These are phyloP conservation scores for Drosophila heteroneura DNA, from an alignment of 2,888 invertebrate species.

Conservation along the genomic window DNA sequence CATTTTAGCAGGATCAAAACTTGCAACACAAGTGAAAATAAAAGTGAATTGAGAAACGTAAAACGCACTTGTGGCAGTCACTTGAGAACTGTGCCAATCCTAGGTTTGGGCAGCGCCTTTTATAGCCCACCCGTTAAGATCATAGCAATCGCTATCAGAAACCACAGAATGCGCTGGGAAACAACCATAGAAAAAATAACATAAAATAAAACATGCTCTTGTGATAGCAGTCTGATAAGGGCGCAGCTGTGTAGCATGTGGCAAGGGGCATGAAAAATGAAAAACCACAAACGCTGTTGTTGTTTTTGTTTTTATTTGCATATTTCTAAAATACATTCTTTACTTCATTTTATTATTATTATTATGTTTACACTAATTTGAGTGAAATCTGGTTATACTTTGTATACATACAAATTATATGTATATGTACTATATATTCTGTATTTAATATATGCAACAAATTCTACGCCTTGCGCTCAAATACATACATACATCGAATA, in stretches of 20 bases:
- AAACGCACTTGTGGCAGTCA: slow-evolving; percentile 29
- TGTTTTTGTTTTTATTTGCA: slow-evolving; percentile 42
- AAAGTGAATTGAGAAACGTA: neutral
- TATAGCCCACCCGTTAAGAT: slow-evolving; percentile 51
- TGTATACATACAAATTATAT: slow-evolving; percentile 38
- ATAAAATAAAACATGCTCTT: neutral
- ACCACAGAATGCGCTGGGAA: slow-evolving; percentile 50
- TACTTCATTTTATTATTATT: slow-evolving; percentile 45
- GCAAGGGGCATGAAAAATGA: slow-evolving; percentile 35
- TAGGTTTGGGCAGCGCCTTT: slow-evolving; percentile 14
- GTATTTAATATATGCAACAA: slow-evolving; percentile 51
- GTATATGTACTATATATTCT: slow-evolving; percentile 21
- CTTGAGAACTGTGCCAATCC: slow-evolving; percentile 61
- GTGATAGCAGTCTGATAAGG: slow-evolving; percentile 42
- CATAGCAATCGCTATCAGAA: slow-evolving; percentile 32
- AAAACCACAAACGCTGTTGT: slow-evolving; percentile 56
- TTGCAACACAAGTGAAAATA: neutral
- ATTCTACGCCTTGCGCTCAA: slow-evolving; percentile 47
- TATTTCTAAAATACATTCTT: slow-evolving; percentile 77
- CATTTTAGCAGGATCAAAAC: slow-evolving; percentile 55
- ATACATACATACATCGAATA: slow-evolving; percentile 41
- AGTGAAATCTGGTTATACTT: slow-evolving; percentile 73
- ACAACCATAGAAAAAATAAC: neutral
- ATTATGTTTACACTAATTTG: slow-evolving; percentile 59
- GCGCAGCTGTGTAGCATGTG: slow-evolving; percentile 19